Evolutionary conservation across 2,113 vertebrate genomes (phyloP).

Genomic region (Ictalurus furcatus): DNA sequence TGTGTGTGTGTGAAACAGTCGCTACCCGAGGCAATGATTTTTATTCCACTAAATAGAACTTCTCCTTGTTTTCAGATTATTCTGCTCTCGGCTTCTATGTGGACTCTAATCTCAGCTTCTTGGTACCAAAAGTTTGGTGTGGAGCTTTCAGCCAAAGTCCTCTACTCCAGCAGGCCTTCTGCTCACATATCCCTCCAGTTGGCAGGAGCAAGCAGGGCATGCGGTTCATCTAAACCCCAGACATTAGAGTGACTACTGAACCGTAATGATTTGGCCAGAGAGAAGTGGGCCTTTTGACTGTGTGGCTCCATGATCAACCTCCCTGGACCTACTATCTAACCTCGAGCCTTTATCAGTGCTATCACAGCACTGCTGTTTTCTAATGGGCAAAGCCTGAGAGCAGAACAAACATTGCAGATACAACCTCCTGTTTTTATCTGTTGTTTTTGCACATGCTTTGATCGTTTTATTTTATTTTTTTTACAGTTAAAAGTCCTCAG

Average conservation of each 20-base stretch:
- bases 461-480: no score
- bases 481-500: no score
- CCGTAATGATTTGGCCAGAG: conserved; percentile 6
- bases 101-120: conserved; percentile 42
- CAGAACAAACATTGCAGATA: not conserved
- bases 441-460: not conserved
- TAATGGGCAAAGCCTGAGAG: not conserved
- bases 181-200: conserved; percentile 55
- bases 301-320: conserved; percentile 31
- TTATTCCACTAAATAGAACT: not conserved
- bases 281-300: conserved; percentile 42
- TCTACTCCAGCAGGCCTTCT: conserved; percentile 46
- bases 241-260: conserved; percentile 43
- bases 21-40: not conserved
- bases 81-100: not conserved
- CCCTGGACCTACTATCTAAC: conserved; percentile 14
- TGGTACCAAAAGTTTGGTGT: conserved; percentile 39
- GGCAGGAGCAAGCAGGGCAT: conserved; percentile 40
- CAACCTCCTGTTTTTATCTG: not conserved
- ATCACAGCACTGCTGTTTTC: not conserved
- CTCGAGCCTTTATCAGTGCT: conserved; percentile 10
- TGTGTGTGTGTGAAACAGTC: not conserved
- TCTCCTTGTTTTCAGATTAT: not conserved
- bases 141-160: conserved; percentile 43
- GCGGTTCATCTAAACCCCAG: conserved; percentile 45